Evolutionary conservation across 2,113 vertebrate species (phyloP).

Genomic region (Jaculus jaculus): DNA sequence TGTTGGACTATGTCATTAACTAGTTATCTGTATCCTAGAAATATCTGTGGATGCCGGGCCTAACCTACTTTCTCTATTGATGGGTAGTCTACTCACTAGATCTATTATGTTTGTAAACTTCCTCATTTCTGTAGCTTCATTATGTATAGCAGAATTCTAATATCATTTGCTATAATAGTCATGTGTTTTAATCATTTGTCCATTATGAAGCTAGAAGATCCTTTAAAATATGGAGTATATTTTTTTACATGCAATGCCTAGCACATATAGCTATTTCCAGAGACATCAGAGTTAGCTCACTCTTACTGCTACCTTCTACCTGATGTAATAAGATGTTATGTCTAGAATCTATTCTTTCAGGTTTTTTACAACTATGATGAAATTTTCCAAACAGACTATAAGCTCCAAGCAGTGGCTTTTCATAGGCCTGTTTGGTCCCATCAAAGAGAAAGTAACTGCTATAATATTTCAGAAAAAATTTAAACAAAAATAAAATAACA

Average conservation of each 20-base stretch:
- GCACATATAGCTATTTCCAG: neutral
- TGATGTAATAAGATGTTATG: no score
- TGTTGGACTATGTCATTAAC: neutral
- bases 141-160: neutral
- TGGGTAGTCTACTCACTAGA: neutral
- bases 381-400: no score
- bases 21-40: neutral
- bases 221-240: neutral
- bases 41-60: neutral
- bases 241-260: neutral
- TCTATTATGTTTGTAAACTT: neutral
- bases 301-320: no score
- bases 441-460: no score
- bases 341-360: no score
- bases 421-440: no score
- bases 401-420: no score
- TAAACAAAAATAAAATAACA: conserved; percentile 7
- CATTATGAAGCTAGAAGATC: neutral
- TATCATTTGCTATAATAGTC: neutral
- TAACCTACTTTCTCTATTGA: neutral
- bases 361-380: no score
- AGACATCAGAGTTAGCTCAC: neutral
- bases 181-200: conserved; percentile 11
- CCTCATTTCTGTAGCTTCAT: neutral
- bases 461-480: neutral